Percentiles rank a stretch among this genome's conserved stretches.
Conservation (phyloP, 2,888 invertebrate species). For the Andrena marginata region DNA sequence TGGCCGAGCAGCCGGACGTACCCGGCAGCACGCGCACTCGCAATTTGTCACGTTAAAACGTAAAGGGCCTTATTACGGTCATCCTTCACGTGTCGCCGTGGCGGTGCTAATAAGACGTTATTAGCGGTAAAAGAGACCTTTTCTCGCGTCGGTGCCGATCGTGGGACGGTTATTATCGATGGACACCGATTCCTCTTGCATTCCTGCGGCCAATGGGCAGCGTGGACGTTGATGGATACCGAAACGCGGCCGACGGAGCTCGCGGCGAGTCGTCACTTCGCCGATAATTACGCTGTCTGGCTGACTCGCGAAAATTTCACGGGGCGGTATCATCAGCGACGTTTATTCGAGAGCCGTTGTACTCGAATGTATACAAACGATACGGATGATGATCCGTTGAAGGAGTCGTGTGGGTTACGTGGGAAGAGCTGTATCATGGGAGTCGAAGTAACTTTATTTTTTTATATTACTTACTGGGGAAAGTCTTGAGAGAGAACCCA, state of each 20-base stretch:
- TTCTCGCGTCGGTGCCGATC: slow-evolving; percentile 67
- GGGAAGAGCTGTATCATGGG: too few relatives aligned
- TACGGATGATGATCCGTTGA: too few relatives aligned
- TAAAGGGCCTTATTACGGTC: slow-evolving; percentile 71
- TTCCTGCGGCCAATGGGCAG: slow-evolving; percentile 56
- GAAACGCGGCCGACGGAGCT: slow-evolving; percentile 47
- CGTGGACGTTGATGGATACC: slow-evolving; percentile 69
- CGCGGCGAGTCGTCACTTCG: slow-evolving; percentile 42
- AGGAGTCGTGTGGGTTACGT: too few relatives aligned
- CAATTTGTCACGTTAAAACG: slow-evolving; percentile 73
- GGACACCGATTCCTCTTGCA: slow-evolving; percentile 69
- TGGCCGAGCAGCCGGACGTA: slow-evolving; percentile 42
- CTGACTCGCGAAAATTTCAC: slow-evolving; percentile 11
- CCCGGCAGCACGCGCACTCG: slow-evolving; percentile 63
- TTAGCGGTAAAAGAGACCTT: slow-evolving; percentile 73
- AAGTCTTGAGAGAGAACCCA: background rate
- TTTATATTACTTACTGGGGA: too few relatives aligned
- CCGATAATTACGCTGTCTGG: slow-evolving; percentile 37
- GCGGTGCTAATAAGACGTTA: slow-evolving; percentile 72
- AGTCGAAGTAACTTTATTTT: too few relatives aligned
- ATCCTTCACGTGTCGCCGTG: slow-evolving; percentile 70
- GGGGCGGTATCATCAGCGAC: background rate
- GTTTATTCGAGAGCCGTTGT: background rate
- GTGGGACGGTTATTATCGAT: slow-evolving; percentile 74
- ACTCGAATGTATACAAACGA: background rate